Evolutionary conservation across 2,113 vertebrate genomes (phyloP).

Genomic region (Orthochromis malagaraziensis): DNA sequence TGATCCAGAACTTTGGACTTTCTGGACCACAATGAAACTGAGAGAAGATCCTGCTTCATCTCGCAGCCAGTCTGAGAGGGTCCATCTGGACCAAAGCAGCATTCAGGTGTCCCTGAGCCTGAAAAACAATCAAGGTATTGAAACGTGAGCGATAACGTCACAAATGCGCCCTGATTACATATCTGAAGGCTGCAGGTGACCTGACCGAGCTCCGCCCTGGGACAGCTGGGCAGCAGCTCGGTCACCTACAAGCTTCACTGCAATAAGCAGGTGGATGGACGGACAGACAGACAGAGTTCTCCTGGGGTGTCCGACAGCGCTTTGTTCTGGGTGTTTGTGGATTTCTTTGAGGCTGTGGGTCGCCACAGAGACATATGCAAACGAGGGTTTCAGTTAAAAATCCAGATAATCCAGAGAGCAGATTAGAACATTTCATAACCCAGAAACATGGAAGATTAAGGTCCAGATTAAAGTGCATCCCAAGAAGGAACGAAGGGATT

Average conservation of each 20-base stretch:
- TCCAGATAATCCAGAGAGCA: not conserved
- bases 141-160: not conserved
- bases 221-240: not conserved
- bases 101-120: not conserved
- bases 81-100: not conserved
- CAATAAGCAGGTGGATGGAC: not conserved
- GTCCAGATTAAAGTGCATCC: not conserved
- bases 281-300: not conserved
- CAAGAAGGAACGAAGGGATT: not conserved
- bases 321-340: not conserved
- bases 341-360: not conserved
- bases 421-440: constrained; percentile 44
- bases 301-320: not conserved
- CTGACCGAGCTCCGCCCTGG: not conserved
- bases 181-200: not conserved
- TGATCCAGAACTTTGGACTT: not conserved
- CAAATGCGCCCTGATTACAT: not conserved
- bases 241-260: not conserved
- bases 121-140: not conserved
- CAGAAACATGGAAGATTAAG: constrained; percentile 14
- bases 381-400: not conserved
- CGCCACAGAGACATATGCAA: not conserved
- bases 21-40: not conserved
- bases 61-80: not conserved
- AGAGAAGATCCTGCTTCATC: not conserved